Percentiles rank a stretch among this genome's conserved stretches.
Evolutionary conservation across 2,113 vertebrate genomes (phyloP).

Genomic region (Excalfactoria chinensis): DNA sequence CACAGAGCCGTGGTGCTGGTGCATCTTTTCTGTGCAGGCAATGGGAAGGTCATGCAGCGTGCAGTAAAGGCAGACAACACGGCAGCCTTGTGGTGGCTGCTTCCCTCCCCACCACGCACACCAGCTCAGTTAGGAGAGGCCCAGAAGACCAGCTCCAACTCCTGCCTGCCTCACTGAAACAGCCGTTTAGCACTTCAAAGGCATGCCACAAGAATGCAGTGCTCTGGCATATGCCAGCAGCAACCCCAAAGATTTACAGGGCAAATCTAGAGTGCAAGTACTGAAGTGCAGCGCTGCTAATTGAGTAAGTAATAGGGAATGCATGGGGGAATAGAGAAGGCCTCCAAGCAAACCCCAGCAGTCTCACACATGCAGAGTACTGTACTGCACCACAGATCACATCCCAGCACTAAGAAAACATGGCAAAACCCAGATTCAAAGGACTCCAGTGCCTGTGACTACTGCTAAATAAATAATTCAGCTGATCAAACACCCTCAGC

Average conservation of each 20-base stretch:
- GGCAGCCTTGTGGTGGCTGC: neutral
- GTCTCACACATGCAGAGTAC: too few species aligned
- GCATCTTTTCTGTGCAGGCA: rapidly evolving
- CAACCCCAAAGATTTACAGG: neutral
- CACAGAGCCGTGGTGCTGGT: neutral
- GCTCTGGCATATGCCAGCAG: neutral
- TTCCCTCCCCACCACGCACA: too few species aligned
- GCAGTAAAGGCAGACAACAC: rapidly evolving
- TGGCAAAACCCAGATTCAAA: neutral
- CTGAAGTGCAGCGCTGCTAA: neutral
- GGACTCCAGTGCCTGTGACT: neutral
- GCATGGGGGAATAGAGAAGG: neutral
- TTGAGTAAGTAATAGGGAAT: neutral
- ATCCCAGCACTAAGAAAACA: neutral
- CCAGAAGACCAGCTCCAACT: neutral
- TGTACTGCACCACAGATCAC: neutral
- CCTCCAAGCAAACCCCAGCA: neutral
- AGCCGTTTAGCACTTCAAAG: neutral
- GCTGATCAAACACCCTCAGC: neutral
- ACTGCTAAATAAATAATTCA: neutral
- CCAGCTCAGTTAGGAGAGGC: neutral
- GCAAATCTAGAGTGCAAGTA: neutral
- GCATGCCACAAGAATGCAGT: rapidly evolving
- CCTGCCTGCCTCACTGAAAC: neutral
- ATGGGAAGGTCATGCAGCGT: neutral